Evolutionary conservation across 1,140 invertebrate species (phyloP), one percentile per base, ranked within the genome.

Genomic region (Euura lappo): DNA sequence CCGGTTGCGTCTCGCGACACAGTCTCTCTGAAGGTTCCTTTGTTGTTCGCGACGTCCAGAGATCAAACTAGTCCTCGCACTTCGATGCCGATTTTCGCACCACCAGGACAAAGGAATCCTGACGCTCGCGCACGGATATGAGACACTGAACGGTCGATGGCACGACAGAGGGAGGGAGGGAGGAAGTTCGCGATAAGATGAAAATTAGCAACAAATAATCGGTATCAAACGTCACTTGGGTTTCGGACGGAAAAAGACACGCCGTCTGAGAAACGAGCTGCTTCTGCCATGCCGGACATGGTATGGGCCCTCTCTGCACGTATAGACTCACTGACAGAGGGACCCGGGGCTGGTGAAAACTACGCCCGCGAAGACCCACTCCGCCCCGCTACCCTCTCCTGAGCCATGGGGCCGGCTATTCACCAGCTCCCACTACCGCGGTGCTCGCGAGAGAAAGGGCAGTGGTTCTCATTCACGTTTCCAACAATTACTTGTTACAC

Each of bases 401-500:
- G 69, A 64, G 7, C 28, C 47, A 44, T 45, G 8, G 60, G 5
- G 51, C 45, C 44, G 68, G 65, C 69, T 66, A 71, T 46, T 72
- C 69, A 74, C 69, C 28, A 44, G 44, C 71, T 81, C 82, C 84
- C 80, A 81, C 84, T 78, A 77, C 72, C 70, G 10, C 2, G 44
- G 51, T 71, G 68, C 43, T 75, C 73, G 77, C 73, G 81, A 85
- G 84, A 86, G 86, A 87, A 88, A 88, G 85, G 86, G 78, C 84
- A 86, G 86, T 68, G 85, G 83, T 80, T 84, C 83, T 86, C 51
- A 60, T 60, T 60, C 51, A 28, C 28, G 28, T 28, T 28, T 28
- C 28, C 28, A 28, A 28, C 28, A 28, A 28, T 28, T 28, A 28
- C 28, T 28, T 28, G 28, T 28, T 28, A 28, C 28, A 28, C 28